Base-by-base conservation (phyloP, 2,888 invertebrate genomes). In the Athalia rosae region DNA sequence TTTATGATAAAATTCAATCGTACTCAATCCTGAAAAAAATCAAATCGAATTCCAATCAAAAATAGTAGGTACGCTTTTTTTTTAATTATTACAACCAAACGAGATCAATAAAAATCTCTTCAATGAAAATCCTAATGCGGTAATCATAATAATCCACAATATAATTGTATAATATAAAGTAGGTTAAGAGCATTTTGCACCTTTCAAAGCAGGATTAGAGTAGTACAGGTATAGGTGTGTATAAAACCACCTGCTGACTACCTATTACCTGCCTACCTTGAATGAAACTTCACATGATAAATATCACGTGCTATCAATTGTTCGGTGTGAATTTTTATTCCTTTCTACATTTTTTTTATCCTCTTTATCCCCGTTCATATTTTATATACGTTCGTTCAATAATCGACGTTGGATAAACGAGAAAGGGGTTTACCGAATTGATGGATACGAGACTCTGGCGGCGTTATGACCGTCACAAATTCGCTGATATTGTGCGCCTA, bases 151-250 rank as follows among this genome's bases (percentile, higher is more conserved):
- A 64, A 64, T 64, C 64, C 15, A 64, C 58, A 13, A n/a, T n/a
- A n/a, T 58, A n/a, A 13, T 4, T 58, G 15, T 58, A 64, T 47
- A 15, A 45, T 15, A 11, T 5, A 9, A 67, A 50, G 48, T 67
- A 50, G 67, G 67, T 67, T 50, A 67, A 48, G 67, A 67, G 28
- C 45, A 48, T 67, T 62, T 67, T 45, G 50, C 67, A 50, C 67
- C 67, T 67, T 67, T 67, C 50, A 67, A 67, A 67, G 28, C 41
- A 50, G 5, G 67, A 53, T 50, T 53, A 41, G 41, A 50, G 5
- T 50, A 0, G 28, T 28, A 28, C 1, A 28, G 28, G 2, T 28
- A 28, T 2, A 28, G 28, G 48, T 50, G 15, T 45, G n/a, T 15
- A 45, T 63, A 43, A 43, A 7, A 45, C 45, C 63, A 45, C 45